Conservation (phyloP, 2,113 vertebrate genomes). For the Hemibagrus wyckioides region DNA sequence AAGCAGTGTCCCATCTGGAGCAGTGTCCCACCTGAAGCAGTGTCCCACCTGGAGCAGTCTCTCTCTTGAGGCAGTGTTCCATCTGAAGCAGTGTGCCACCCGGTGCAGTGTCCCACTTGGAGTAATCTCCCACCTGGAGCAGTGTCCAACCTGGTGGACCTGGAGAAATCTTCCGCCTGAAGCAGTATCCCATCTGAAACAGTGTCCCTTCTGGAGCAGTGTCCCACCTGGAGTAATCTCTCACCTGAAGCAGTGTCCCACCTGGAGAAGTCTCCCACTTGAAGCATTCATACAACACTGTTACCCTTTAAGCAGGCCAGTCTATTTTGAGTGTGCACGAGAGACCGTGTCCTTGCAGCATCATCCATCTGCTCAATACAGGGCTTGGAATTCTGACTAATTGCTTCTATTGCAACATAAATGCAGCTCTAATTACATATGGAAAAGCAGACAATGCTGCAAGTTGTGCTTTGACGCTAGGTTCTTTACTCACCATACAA, state of each 20-base stretch:
- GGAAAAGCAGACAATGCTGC: not conserved
- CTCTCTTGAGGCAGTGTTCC: too few species aligned
- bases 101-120: too few species aligned
- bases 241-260: too few species aligned
- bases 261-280: not conserved
- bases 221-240: too few species aligned
- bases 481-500: not conserved
- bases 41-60: too few species aligned
- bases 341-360: not conserved
- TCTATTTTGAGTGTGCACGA: not conserved
- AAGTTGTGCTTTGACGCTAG: not conserved
- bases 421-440: not conserved
- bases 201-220: too few species aligned
- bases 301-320: not conserved
- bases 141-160: too few species aligned
- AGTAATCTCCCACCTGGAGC: too few species aligned
- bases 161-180: too few species aligned
- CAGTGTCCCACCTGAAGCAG: not conserved
- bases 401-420: not conserved
- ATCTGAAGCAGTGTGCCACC: not conserved
- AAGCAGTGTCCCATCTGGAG: not conserved
- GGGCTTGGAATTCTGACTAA: not conserved
- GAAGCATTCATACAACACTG: not conserved
- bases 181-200: too few species aligned
- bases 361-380: not conserved